phyloP scores from a whole-genome alignment of 2,888 invertebrate genomes.

The Conus canariensis region DNA sequence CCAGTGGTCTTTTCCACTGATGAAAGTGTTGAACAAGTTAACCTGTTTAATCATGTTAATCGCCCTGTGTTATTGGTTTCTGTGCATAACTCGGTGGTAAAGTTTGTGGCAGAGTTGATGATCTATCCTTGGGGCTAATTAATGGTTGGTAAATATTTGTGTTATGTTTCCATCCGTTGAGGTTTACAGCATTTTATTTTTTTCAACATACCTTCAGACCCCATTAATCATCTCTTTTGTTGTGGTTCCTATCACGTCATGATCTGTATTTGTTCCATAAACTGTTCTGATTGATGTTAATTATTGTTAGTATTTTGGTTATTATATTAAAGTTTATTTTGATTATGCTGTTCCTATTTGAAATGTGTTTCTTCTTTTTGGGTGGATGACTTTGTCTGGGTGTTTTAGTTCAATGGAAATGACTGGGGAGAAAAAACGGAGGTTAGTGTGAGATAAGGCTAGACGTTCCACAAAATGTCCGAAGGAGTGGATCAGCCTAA shows the following conservation, averaged over 20 bases:
- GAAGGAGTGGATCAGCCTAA: neutral
- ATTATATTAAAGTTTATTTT: constrained; percentile 24
- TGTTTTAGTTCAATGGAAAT: too few relatives aligned
- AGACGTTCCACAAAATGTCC: neutral
- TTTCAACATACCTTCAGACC: neutral
- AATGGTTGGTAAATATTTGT: neutral
- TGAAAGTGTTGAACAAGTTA: neutral
- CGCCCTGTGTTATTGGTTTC: neutral
- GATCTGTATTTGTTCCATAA: neutral
- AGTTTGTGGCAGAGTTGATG: neutral
- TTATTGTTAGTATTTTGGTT: constrained; percentile 22
- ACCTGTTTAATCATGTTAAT: neutral
- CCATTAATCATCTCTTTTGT: neutral
- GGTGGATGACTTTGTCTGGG: neutral
- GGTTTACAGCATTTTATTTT: neutral
- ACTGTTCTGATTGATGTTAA: neutral
- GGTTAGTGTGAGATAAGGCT: neutral
- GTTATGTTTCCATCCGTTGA: neutral
- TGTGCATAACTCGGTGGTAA: constrained; percentile 8
- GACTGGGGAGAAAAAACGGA: neutral
- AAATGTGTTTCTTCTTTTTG: neutral
- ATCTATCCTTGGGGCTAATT: neutral
- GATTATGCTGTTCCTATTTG: neutral
- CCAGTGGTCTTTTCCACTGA: too few relatives aligned
- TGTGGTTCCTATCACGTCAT: neutral